Percentiles rank a stretch among this genome's conserved stretches.
phyloP scores from a whole-genome alignment of 1,140 invertebrate species.

The Sinella curviseta region DNA sequence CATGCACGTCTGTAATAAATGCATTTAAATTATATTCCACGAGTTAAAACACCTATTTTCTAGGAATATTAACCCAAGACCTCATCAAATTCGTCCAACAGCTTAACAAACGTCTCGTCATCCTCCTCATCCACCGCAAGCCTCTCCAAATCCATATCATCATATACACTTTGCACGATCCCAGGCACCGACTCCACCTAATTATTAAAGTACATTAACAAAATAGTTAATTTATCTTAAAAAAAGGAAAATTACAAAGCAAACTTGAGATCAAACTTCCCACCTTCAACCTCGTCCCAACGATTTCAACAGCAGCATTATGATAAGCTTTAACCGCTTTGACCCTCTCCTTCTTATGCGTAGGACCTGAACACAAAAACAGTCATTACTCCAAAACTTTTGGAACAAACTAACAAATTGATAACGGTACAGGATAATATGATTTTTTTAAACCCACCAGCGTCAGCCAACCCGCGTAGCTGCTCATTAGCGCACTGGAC shows the following conservation, averaged over 20 bases:
- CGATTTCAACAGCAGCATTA: not conserved
- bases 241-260: too few species aligned
- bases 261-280: too few species aligned
- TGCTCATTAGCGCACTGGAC: too few species aligned
- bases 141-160: not conserved
- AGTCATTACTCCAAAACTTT: too few species aligned
- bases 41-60: not conserved
- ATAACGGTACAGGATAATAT: too few species aligned
- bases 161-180: not conserved
- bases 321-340: not conserved
- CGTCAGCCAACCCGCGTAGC: too few species aligned
- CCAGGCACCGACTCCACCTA: not conserved
- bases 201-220: not conserved
- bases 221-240: too few species aligned
- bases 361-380: too few species aligned
- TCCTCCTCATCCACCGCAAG: not conserved
- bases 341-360: not conserved
- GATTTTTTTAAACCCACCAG: too few species aligned
- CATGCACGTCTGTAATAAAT: not conserved
- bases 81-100: not conserved
- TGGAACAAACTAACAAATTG: too few species aligned
- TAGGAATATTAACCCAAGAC: not conserved
- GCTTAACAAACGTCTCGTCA: not conserved
- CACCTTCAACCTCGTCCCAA: not conserved
- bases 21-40: not conserved